These are phyloP conservation scores for Drosophila affinis DNA, from an alignment of 2,888 invertebrate genomes.

Conservation along the genomic window DNA sequence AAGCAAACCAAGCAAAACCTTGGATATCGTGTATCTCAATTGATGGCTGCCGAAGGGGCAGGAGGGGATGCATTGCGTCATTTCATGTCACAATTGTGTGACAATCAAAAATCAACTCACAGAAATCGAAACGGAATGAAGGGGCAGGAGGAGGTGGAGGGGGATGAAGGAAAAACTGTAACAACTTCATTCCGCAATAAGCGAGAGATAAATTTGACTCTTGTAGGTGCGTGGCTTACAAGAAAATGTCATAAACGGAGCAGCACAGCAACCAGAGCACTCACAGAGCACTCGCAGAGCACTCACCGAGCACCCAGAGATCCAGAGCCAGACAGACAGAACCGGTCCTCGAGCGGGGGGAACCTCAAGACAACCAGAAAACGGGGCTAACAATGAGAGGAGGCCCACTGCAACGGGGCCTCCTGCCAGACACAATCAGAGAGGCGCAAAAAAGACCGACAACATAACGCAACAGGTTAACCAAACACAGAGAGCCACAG, in stretches of 20 bases:
- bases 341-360: slow-evolving; percentile 43
- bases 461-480: slow-evolving; percentile 76
- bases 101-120: slow-evolving; percentile 69
- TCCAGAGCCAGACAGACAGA: slow-evolving; percentile 10
- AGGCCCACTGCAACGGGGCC: not conserved
- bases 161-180: slow-evolving; percentile 64
- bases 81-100: slow-evolving; percentile 71
- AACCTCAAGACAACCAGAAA: slow-evolving; percentile 24
- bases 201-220: slow-evolving; percentile 66
- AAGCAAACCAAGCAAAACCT: slow-evolving; percentile 1
- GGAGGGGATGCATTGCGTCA: slow-evolving; percentile 71
- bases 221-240: slow-evolving; percentile 79
- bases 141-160: no score
- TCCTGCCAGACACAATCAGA: slow-evolving; percentile 27
- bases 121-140: slow-evolving; percentile 38
- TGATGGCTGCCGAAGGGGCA: slow-evolving; percentile 9
- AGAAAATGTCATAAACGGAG: slow-evolving; percentile 74
- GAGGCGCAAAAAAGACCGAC: slow-evolving; percentile 66
- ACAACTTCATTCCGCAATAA: slow-evolving; percentile 75
- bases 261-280: slow-evolving; percentile 4
- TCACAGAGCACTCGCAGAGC: no score
- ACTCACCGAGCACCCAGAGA: not conserved
- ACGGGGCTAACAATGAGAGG: slow-evolving; percentile 41
- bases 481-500: slow-evolving; percentile 46
- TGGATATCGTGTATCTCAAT: slow-evolving; percentile 22